These are phyloP conservation scores for Gymnoscelis rufifasciata DNA, from an alignment of 2,888 invertebrate genomes.

Conservation along the genomic window DNA sequence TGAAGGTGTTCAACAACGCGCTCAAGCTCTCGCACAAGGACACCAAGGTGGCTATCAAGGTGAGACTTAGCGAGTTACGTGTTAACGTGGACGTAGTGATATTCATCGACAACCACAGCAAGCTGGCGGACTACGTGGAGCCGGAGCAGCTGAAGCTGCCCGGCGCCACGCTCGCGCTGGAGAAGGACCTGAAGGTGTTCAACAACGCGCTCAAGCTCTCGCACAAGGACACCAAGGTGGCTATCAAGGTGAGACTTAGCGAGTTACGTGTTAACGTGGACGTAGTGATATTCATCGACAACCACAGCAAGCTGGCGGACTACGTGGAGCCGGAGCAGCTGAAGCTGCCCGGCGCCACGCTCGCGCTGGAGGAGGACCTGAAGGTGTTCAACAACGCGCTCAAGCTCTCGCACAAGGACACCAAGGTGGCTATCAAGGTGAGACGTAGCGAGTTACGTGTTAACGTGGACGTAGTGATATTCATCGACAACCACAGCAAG, in stretches of 20 bases:
- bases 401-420: slow-evolving; percentile 97
- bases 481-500: slow-evolving; percentile 93
- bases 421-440: slow-evolving; percentile 96
- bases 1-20: slow-evolving; percentile 97
- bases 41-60: slow-evolving; percentile 98
- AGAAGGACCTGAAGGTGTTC: slow-evolving; percentile 97
- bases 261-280: neutral
- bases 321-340: slow-evolving; percentile 95
- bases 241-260: slow-evolving; percentile 84
- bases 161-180: slow-evolving; percentile 94
- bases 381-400: slow-evolving; percentile 97
- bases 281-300: slow-evolving; percentile 91
- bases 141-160: slow-evolving; percentile 96
- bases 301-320: slow-evolving; percentile 90
- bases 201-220: slow-evolving; percentile 96
- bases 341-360: slow-evolving; percentile 96
- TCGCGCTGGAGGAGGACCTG: slow-evolving; percentile 96
- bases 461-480: no score
- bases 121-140: slow-evolving; percentile 93
- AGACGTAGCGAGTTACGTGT: no score
- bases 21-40: slow-evolving; percentile 97
- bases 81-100: slow-evolving; percentile 65
- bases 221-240: slow-evolving; percentile 98
- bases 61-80: neutral
- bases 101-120: slow-evolving; percentile 93